Evolutionary conservation across 2,888 invertebrate genomes (phyloP).

Genomic region (Imbricaverruca yamaguchii): DNA sequence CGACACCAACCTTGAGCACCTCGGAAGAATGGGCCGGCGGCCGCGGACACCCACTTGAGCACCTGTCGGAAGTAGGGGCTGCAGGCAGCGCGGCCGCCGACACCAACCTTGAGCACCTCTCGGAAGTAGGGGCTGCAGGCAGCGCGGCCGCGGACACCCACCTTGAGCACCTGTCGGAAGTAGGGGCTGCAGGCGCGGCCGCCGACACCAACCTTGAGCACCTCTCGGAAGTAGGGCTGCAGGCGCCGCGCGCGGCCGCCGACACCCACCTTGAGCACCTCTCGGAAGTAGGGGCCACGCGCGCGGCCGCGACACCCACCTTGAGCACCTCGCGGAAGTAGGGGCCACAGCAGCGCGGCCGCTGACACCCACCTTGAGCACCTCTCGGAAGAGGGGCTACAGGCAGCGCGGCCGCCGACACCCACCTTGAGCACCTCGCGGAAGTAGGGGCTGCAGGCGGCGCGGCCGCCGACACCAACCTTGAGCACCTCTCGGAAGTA

Average conservation of each 20-base stretch:
- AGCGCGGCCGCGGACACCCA: too few species aligned
- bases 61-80: slow-evolving; percentile 51
- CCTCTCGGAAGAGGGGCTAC: slow-evolving; percentile 51
- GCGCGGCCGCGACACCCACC: background rate
- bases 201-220: slow-evolving; percentile 45
- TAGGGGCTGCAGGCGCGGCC: slow-evolving; percentile 33
- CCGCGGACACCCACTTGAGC: background rate
- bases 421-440: slow-evolving; percentile 33
- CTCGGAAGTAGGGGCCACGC: slow-evolving; percentile 49
- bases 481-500: slow-evolving; percentile 44
- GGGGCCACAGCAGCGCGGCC: slow-evolving; percentile 51
- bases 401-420: slow-evolving; percentile 43
- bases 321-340: slow-evolving; percentile 45
- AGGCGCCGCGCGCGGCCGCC: background rate
- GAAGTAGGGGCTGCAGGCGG: slow-evolving; percentile 59
- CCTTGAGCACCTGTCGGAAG: too few species aligned
- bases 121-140: too few species aligned
- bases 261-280: background rate
- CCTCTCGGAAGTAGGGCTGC: too few species aligned
- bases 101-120: too few species aligned
- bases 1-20: background rate
- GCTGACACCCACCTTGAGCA: background rate
- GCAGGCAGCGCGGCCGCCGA: too few species aligned
- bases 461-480: too few species aligned
- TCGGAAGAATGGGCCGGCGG: slow-evolving; percentile 51